These are phyloP conservation scores for Pachyuromys duprasi DNA, from an alignment of 2,797 vertebrate species.

Conservation along the genomic window DNA sequence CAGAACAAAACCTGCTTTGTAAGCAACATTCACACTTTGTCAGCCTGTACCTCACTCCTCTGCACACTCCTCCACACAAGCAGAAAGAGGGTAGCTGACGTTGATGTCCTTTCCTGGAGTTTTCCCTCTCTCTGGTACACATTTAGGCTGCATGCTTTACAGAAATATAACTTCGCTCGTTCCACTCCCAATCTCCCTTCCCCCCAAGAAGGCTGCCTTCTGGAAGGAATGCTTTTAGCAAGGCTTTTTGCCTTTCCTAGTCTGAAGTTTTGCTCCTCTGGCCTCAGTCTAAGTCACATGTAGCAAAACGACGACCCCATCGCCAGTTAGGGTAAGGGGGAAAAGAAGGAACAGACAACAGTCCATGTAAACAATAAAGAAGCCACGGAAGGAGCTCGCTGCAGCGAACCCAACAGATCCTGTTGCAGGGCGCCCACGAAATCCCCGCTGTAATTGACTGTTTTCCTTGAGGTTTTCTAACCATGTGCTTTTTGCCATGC, in stretches of 20 bases:
- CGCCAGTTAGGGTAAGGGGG: background rate
- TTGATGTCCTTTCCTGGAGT: background rate
- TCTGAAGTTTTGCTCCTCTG: conserved; percentile 56
- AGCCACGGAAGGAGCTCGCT: conserved; percentile 28
- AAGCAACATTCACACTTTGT: background rate
- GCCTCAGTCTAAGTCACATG: background rate
- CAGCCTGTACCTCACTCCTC: background rate
- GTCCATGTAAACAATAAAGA: conserved; percentile 73
- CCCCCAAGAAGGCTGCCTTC: conserved; percentile 65
- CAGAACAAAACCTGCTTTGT: conserved; percentile 9
- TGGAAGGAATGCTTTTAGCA: conserved; percentile 42
- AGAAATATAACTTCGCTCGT: conserved; percentile 66
- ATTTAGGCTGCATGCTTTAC: conserved; percentile 39
- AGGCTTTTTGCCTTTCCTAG: conserved; percentile 20
- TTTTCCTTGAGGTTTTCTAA: conserved; percentile 81
- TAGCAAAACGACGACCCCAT: background rate
- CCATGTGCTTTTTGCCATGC: conserved; percentile 70
- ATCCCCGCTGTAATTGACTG: conserved; percentile 65
- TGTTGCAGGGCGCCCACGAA: background rate
- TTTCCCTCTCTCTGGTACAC: conserved; percentile 3
- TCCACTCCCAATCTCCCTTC: background rate
- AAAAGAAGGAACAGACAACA: conserved; percentile 65
- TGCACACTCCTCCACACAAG: background rate
- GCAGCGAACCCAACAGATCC: conserved; percentile 66
- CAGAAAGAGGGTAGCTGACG: background rate